These are phyloP conservation scores for Pollachius pollachius DNA, from an alignment of 2,113 vertebrate species.

Conservation along the genomic window DNA sequence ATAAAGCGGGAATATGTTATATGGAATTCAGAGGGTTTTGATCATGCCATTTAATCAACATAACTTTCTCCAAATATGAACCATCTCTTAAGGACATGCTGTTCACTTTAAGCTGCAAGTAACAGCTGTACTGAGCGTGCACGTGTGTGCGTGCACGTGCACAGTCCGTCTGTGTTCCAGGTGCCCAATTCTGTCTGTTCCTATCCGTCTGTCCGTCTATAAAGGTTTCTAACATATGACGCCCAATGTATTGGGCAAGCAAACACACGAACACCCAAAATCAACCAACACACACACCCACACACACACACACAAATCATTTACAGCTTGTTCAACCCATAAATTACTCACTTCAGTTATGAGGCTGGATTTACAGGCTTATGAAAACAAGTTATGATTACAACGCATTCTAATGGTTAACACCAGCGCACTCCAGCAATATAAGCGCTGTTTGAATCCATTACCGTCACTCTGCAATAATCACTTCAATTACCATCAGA, in stretches of 20 bases:
- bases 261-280: conserved; percentile 14
- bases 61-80: too few relatives aligned
- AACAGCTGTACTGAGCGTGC: neutral
- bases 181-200: conserved; percentile 23
- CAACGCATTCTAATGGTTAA: neutral
- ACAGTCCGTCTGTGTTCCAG: conserved; percentile 23
- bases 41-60: too few relatives aligned
- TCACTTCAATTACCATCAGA: neutral
- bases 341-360: conserved; percentile 36
- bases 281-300: conserved; percentile 6
- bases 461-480: neutral
- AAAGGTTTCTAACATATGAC: conserved; percentile 32
- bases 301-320: conserved; percentile 24
- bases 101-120: too few relatives aligned
- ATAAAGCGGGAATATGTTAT: too few relatives aligned
- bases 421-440: neutral
- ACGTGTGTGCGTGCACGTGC: neutral
- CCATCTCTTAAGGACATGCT: too few relatives aligned
- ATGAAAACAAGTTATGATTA: conserved; percentile 10
- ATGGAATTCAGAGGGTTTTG: too few relatives aligned
- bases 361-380: conserved; percentile 29
- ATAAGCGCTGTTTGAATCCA: neutral
- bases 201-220: conserved; percentile 39
- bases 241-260: conserved; percentile 29
- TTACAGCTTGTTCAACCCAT: conserved; percentile 36